Evolutionary conservation across 2,113 vertebrate species (phyloP), one percentile per base, ranked within the genome.

Genomic region (Rynchops niger): DNA sequence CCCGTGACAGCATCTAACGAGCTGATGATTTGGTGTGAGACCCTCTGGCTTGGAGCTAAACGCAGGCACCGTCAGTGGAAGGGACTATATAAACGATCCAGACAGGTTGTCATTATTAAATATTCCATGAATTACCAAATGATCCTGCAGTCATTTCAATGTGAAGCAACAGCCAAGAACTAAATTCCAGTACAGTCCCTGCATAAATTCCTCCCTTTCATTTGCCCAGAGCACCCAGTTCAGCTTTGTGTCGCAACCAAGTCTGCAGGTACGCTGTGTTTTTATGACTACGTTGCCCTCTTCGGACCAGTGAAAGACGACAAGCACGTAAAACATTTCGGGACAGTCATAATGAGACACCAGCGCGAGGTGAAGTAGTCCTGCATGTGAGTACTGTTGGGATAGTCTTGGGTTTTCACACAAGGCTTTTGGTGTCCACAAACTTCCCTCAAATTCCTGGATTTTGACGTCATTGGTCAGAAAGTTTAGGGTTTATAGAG

Each of bases 71-170:
- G 1, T 23, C 71, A 88, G 45, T 45, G 79, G 38, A 90, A 90
- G 42, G 70, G 85, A 53, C 62, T 77, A 45, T 61, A 66, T 88
- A 93, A 96, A 94, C 0, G 38, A 76, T 62, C 66, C 91, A 95
- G 92, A 79, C 77, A 89, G 79, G 83, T 52, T 94, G 65, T 38
- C 9, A 0, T 89, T 95, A 95, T 82, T 95, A 95, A 96, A 93
- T 83, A 97, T 89, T 86, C 86, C 69, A 53, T 29, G 50, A 86
- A 94, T 70, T 94, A 80, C 62, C 63, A 61, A 92, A 88, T 67
- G 76, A 86, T 92, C 85, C 67, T 45, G 63, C 61, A 77, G 83
- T 59, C 63, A 71, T 90, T 95, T 93, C 82, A 67, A 78, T 43
- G 74, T 1, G 3, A 92, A 92, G 67, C 67, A 90, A 43, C 11